Evolutionary conservation across 2,888 invertebrate species (phyloP), one percentile per base, ranked within the genome.

Genomic region (Sesamia inferens): DNA sequence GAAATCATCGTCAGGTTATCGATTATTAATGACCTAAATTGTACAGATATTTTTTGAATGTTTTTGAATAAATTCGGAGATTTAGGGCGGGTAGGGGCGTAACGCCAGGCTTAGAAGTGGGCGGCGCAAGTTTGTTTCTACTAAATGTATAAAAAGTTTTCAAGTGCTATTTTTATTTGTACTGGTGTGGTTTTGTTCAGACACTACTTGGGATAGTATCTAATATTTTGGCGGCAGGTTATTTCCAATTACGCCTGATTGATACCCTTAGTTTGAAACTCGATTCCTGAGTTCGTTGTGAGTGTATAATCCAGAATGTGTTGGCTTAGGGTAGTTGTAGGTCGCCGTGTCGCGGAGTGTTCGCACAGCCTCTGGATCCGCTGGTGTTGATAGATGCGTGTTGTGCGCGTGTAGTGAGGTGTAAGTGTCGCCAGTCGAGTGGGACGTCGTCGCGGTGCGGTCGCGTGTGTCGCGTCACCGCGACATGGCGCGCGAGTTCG

Each of bases 401-500:
- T 62, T 67, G 75, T 51, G 66, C 54, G 72, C 47, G 66, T 42
- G 66, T 67, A 69, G 63, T 59, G 48, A n/a, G 55, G 16, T n/a
- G 62, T 6, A 19, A 59, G 65, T 66, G 58, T 69, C 74, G 77
- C 31, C 58, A 67, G 67, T 55, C 55, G 58, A 19, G 79, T 48
- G 74, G 39, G 11, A 64, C 55, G 55, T 67, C 51, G 73, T 55
- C 66, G 68, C 65, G 68, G 63, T 14, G n/a, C 47, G 67, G 73
- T 73, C 77, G 78, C 77, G 78, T 57, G 67, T 61, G 67, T 67
- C 65, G 69, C 70, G 71, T 47, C 63, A 48, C 24, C 77, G 73
- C 84, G 88, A 74, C 72, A 93, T 94, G 93, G 88, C 93, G 85
- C 90, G 90, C 71, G 92, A 93, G 8, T 92, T 85, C 81, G 75